Percentiles rank a stretch among this genome's conserved stretches.
These are phyloP conservation scores for Aphelocoma californica DNA, from an alignment of 2,797 vertebrate genomes.

Conservation along the genomic window DNA sequence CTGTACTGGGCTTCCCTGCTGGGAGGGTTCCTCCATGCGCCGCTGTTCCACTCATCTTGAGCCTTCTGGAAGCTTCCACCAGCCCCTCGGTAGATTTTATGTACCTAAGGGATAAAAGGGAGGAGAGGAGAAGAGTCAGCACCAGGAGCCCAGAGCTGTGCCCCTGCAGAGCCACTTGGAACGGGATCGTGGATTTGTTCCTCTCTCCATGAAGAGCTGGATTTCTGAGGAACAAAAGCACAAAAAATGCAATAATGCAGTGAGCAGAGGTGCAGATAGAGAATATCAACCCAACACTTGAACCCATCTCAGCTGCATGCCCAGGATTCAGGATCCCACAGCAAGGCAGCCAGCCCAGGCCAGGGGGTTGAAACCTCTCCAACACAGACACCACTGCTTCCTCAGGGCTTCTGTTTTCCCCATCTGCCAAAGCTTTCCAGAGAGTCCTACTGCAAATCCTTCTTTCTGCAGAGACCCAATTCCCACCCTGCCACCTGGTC, in stretches of 20 bases:
- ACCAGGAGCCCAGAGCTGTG: background rate
- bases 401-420: background rate
- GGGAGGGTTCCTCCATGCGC: slow-evolving; percentile 85
- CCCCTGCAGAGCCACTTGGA: background rate
- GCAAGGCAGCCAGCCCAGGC: background rate
- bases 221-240: background rate
- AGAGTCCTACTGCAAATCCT: background rate
- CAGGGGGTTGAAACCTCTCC: background rate
- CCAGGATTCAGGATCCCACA: background rate
- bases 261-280: background rate
- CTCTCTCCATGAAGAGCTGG: background rate
- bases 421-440: background rate
- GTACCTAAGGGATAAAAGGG: slow-evolving; percentile 77
- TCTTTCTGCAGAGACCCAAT: background rate
- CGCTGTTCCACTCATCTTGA: slow-evolving; percentile 90
- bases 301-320: background rate
- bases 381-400: background rate
- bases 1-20: slow-evolving; percentile 85
- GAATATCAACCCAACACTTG: background rate
- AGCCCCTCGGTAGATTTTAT: slow-evolving; percentile 87
- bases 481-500: background rate
- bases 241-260: background rate
- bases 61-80: slow-evolving; percentile 92
- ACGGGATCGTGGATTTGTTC: rapidly evolving
- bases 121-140: background rate